phyloP scores from a whole-genome alignment of 2,797 vertebrate genomes.

The Sandelia bainsii region DNA sequence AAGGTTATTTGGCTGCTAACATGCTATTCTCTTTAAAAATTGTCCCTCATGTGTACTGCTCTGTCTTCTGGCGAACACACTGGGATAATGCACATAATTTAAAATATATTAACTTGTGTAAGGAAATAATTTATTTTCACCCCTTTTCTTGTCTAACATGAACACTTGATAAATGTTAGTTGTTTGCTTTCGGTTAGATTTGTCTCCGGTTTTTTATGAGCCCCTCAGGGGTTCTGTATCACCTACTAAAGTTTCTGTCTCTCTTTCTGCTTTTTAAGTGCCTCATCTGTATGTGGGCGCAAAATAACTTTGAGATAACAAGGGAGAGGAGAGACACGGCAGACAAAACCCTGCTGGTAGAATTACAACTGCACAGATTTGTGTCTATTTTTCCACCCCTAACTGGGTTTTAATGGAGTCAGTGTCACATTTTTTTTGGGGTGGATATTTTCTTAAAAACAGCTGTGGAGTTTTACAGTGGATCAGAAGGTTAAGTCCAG shows the following conservation, averaged over 20 bases:
- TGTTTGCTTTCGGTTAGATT: constrained; percentile 31
- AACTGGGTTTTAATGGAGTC: constrained; percentile 34
- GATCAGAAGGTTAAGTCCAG: background rate
- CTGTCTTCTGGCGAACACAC: constrained; percentile 49
- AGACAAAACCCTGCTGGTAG: constrained; percentile 52
- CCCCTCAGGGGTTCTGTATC: constrained; percentile 32
- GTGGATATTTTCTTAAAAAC: background rate
- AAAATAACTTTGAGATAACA: constrained; percentile 59
- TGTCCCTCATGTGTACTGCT: constrained; percentile 55
- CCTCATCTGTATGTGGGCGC: constrained; percentile 43
- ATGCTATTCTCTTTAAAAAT: background rate
- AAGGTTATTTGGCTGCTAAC: constrained; percentile 23
- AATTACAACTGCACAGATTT: constrained; percentile 45
- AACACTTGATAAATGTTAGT: constrained; percentile 27
- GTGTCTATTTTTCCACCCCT: constrained; percentile 24
- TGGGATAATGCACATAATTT: constrained; percentile 48
- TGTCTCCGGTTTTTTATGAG: constrained; percentile 31
- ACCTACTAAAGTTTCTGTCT: constrained; percentile 34
- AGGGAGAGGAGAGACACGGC: constrained; percentile 39
- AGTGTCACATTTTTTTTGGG: constrained; percentile 23
- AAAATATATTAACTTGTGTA: background rate
- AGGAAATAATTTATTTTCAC: constrained; percentile 4
- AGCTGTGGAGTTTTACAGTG: constrained; percentile 2
- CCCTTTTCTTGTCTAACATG: constrained; percentile 19
- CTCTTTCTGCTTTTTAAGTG: constrained; percentile 38